Evolutionary conservation across 2,888 invertebrate species (phyloP).

Genomic region (Scrobipalpa costella): DNA sequence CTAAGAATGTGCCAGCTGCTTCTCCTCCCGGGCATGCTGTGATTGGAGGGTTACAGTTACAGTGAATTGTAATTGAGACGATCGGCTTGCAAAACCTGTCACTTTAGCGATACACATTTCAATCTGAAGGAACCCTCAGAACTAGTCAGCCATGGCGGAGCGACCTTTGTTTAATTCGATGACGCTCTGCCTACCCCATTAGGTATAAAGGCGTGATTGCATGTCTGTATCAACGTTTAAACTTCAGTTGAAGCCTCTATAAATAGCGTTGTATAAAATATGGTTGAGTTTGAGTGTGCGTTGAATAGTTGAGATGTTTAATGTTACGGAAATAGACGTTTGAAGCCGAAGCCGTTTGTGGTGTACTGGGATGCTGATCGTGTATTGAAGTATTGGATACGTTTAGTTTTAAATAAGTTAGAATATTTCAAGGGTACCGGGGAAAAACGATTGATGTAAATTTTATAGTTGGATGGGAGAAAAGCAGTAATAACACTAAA

Average conservation of each 20-base stretch:
- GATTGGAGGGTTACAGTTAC: too few species aligned
- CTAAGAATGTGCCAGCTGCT: too few species aligned
- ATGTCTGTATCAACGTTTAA: not conserved
- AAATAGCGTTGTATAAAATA: slow-evolving; percentile 31
- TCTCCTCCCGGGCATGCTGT: too few species aligned
- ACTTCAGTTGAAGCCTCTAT: slow-evolving; percentile 4
- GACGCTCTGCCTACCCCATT: too few species aligned
- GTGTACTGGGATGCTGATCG: slow-evolving; percentile 22
- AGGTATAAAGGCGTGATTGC: not conserved
- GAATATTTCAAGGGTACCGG: not conserved
- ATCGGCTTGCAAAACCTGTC: too few species aligned
- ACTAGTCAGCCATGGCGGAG: too few species aligned
- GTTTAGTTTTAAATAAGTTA: not conserved
- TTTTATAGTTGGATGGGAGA: too few species aligned
- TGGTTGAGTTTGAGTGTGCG: slow-evolving; percentile 28
- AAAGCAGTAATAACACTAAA: too few species aligned
- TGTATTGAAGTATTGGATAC: not conserved
- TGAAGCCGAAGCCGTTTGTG: slow-evolving; percentile 36
- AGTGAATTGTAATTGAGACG: too few species aligned
- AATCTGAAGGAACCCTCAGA: too few species aligned
- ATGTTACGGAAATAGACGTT: slow-evolving; percentile 56
- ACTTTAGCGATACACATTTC: not conserved
- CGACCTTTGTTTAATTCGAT: too few species aligned
- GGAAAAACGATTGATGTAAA: too few species aligned
- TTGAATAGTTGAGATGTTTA: slow-evolving; percentile 44